phyloP scores from a whole-genome alignment of 1,140 invertebrate genomes.

The Lamellibrachia luymesi region DNA sequence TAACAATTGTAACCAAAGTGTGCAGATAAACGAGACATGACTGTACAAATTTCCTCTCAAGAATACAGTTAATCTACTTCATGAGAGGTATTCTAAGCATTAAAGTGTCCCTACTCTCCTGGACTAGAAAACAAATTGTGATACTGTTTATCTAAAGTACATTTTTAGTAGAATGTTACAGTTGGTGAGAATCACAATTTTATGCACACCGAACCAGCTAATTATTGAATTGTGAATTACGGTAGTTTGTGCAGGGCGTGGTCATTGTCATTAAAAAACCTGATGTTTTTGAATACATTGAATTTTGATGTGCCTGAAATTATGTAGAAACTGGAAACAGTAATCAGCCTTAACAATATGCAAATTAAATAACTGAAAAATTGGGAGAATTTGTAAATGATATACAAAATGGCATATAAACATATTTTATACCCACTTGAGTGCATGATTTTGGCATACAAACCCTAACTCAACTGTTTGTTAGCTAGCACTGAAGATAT shows the following conservation, averaged over 20 bases:
- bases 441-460: not conserved
- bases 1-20: too few relatives aligned
- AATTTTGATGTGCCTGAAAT: too few relatives aligned
- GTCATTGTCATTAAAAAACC: too few relatives aligned
- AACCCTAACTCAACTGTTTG: not conserved
- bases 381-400: too few relatives aligned
- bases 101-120: not conserved
- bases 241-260: not conserved
- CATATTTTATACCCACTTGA: too few relatives aligned
- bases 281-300: too few relatives aligned
- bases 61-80: not conserved
- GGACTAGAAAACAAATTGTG: not conserved
- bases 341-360: too few relatives aligned
- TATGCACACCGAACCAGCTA: not conserved
- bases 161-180: not conserved
- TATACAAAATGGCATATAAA: too few relatives aligned
- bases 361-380: too few relatives aligned
- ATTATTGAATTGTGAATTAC: not conserved
- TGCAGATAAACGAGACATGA: too few relatives aligned
- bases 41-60: not conserved
- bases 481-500: not conserved
- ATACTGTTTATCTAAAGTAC: not conserved
- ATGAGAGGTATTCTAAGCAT: not conserved
- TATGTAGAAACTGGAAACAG: too few relatives aligned
- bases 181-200: too few relatives aligned